Conservation (phyloP, 2,797 vertebrate species). For the Trichosurus vulpecula region DNA sequence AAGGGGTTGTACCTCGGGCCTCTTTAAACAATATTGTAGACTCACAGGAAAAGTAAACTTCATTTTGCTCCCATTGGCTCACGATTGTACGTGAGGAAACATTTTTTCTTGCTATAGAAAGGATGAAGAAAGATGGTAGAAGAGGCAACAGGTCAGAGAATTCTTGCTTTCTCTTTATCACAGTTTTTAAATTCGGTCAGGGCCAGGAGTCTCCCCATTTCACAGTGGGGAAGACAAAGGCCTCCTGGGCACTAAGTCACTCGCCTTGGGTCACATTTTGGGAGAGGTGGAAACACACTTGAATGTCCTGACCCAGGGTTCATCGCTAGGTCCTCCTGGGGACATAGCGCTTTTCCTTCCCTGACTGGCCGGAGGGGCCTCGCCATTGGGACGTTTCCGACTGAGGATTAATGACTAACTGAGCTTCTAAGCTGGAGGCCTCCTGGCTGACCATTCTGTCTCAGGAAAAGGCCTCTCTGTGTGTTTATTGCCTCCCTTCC, state of each 20-base stretch:
- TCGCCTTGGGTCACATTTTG: neutral
- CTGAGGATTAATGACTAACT: constrained; percentile 26
- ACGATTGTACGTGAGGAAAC: neutral
- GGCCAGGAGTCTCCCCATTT: neutral
- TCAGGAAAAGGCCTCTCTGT: neutral
- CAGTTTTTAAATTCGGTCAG: neutral
- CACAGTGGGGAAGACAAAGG: neutral
- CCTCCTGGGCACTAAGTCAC: neutral
- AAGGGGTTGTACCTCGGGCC: neutral
- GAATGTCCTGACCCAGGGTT: neutral
- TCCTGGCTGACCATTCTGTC: neutral
- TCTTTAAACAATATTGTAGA: neutral
- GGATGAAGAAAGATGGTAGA: neutral
- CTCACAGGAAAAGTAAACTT: neutral
- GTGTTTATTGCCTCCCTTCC: constrained; percentile 38
- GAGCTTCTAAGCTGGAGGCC: constrained; percentile 30
- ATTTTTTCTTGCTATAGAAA: neutral
- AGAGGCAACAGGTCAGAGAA: neutral
- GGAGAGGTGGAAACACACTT: neutral
- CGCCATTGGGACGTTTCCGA: neutral
- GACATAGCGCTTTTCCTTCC: neutral
- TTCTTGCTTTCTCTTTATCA: neutral
- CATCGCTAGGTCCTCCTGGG: neutral
- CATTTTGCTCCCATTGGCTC: neutral
- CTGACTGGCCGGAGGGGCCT: neutral